These are phyloP conservation scores for Semnopithecus entellus DNA, from an alignment of 2,113 vertebrate species.

Conservation along the genomic window DNA sequence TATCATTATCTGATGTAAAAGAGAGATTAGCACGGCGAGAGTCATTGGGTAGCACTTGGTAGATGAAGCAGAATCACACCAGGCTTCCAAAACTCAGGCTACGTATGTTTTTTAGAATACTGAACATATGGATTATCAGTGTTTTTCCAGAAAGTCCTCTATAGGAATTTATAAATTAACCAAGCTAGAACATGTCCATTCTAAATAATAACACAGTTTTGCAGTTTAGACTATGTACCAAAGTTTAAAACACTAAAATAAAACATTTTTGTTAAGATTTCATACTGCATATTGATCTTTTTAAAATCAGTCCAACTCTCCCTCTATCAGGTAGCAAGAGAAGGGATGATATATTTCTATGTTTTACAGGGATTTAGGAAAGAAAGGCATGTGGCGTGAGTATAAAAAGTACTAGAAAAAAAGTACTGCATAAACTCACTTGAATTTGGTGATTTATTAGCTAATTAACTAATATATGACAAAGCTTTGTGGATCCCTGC, in stretches of 20 bases:
- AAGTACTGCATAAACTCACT: background rate
- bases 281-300: background rate
- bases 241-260: background rate
- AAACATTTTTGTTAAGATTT: background rate
- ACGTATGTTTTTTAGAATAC: background rate
- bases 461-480: conserved; percentile 3
- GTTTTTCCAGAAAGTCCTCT: background rate
- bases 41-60: background rate
- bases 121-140: background rate
- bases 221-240: background rate
- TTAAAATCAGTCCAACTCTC: background rate
- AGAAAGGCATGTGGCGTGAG: background rate
- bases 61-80: background rate
- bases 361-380: background rate
- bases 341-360: background rate
- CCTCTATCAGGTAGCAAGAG: background rate
- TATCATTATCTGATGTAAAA: background rate
- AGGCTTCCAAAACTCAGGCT: background rate
- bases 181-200: background rate
- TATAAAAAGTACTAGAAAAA: background rate
- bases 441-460: background rate
- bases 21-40: background rate
- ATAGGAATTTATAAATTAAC: background rate
- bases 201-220: background rate
- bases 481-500: conserved; percentile 18